Conservation (phyloP, 37 sponge, comb jelly and placozoan species). For the Mnemiopsis leidyi region DNA sequence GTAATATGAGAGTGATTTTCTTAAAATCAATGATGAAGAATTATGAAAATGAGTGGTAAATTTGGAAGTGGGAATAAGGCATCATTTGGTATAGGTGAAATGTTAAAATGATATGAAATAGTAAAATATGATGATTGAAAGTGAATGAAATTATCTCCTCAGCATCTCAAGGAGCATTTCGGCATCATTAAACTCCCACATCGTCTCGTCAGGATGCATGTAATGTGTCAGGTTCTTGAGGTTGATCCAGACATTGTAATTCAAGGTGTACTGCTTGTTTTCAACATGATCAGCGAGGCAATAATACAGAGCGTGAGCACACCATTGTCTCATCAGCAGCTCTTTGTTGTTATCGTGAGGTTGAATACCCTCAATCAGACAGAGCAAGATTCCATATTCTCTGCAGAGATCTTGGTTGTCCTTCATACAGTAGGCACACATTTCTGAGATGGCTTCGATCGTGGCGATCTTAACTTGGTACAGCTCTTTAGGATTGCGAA, state of each 20-base stretch:
- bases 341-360: conserved; percentile 54
- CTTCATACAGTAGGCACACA: conserved; percentile 63
- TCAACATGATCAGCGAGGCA: conserved; percentile 26
- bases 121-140: too few relatives aligned
- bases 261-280: background rate
- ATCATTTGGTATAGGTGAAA: too few relatives aligned
- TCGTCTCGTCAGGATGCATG: conserved; percentile 63
- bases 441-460: conserved; percentile 5
- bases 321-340: conserved; percentile 49
- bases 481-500: background rate
- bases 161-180: conserved; percentile 55
- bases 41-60: too few relatives aligned
- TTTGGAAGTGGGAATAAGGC: too few relatives aligned
- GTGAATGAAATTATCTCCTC: background rate
- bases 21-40: too few relatives aligned
- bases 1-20: too few relatives aligned
- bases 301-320: conserved; percentile 56
- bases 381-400: background rate
- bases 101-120: too few relatives aligned
- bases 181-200: conserved; percentile 65
- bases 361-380: conserved; percentile 26
- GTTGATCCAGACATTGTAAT: conserved; percentile 5
- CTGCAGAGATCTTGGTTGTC: conserved; percentile 53
- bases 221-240: conserved; percentile 36
- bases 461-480: conserved; percentile 13